Evolutionary conservation across 2,113 vertebrate genomes (phyloP), one percentile per base, ranked within the genome.

Genomic region (Mus spicilegus): DNA sequence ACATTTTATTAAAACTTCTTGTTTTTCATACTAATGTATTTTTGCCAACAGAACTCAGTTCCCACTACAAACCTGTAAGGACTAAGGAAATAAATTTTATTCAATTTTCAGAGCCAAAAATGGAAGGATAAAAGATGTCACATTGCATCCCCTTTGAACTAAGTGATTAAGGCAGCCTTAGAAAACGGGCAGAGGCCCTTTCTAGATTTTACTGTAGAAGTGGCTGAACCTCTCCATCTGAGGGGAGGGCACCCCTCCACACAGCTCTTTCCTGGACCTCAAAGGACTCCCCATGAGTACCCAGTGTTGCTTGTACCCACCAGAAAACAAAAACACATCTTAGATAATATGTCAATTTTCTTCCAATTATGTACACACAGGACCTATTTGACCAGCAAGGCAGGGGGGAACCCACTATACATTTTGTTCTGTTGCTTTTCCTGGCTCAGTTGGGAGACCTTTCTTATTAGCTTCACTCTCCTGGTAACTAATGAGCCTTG

Each of bases 401-500:
- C 54, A 20, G 65, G 20, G 24, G 22, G 63, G 24, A 33, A 63
- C 42, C 36, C 46, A 67, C 81, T 93, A 42, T 88, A 90, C 85
- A 73, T 86, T 94, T 78, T 97, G 90, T 97, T 91, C 89, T 30
- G 20, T 90, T 85, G 77, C 96, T 94, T 97, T 95, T 72, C n/a
- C 88, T 69, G 46, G 63, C 72, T 88, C 82, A 81, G 51, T 67
- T 87, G 92, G 77, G 89, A 89, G 87, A 88, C 72, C 51, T 97
- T 96, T 85, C 94, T 96, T 96, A 97, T 94, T 95, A 96, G 70
- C 95, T 76, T 77, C 81, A 67, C 94, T 94, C 90, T 96, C 85
- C 85, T 94, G 92, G 81, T 76, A 96, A 90, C 96, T 97, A 96
- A 97, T 73, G 84, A 97, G 96, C 93, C 61, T 73, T 63, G 72